Evolutionary conservation across 2,888 invertebrate species (phyloP).

Genomic region (Patella ulyssiponensis): DNA sequence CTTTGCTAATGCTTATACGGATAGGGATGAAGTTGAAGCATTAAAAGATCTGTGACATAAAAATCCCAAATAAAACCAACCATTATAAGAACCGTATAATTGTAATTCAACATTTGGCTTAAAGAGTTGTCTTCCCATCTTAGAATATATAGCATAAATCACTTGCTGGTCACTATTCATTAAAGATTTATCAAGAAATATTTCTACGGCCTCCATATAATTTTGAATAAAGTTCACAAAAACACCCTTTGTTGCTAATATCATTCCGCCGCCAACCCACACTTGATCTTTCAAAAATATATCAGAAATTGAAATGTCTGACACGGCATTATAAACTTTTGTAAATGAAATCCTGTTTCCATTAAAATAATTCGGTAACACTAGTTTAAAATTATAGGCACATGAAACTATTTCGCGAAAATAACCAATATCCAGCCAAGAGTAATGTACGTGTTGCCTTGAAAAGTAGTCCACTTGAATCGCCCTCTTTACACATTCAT

Average conservation of each 20-base stretch:
- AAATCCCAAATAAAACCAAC: not conserved
- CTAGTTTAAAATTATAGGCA: slow-evolving; percentile 35
- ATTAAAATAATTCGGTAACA: slow-evolving; percentile 29
- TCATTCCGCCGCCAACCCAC: slow-evolving; percentile 47
- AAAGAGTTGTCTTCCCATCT: not conserved
- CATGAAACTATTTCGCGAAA: slow-evolving; percentile 39
- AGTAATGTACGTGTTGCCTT: slow-evolving; percentile 35
- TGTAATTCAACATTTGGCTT: not conserved
- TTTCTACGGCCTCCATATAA: slow-evolving; percentile 31
- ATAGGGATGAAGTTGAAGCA: not conserved
- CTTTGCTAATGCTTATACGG: too few relatives aligned
- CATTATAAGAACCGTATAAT: not conserved
- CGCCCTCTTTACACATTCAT: slow-evolving; percentile 40
- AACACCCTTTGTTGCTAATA: slow-evolving; percentile 26
- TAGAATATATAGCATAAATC: slow-evolving; percentile 17
- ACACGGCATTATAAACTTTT: not conserved
- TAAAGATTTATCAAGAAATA: slow-evolving; percentile 33
- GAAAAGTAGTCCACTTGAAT: slow-evolving; percentile 36
- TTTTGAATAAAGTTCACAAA: slow-evolving; percentile 28
- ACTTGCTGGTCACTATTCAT: slow-evolving; percentile 45
- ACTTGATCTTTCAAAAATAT: slow-evolving; percentile 40
- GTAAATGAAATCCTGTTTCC: slow-evolving; percentile 30
- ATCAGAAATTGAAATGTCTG: slow-evolving; percentile 8
- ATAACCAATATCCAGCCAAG: slow-evolving; percentile 56
- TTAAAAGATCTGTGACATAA: not conserved